A percentile compares a stretch with the other conserved stretches of the same genome.
Conservation (phyloP, 2,888 invertebrate species). For the Lepidocyrtoides sp. region DNA sequence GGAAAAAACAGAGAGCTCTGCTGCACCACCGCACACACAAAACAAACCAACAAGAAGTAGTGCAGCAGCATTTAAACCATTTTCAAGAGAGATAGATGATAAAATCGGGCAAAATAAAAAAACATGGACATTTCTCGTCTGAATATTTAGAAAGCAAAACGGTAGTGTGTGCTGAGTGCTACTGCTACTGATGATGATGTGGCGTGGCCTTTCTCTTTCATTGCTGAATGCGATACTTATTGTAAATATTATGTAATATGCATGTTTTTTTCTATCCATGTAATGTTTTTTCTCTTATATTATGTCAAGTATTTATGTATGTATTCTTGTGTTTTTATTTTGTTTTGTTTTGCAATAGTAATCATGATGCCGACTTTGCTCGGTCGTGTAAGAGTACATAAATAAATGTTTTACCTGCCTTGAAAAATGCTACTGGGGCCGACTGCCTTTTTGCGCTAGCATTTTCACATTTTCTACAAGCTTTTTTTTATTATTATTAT, state of each 20-base stretch:
- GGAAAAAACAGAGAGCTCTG: neutral
- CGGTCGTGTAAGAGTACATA: neutral
- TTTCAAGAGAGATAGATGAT: constrained; percentile 4
- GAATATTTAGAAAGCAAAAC: neutral
- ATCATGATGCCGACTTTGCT: neutral
- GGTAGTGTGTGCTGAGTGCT: neutral
- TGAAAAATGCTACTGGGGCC: neutral
- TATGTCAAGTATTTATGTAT: neutral
- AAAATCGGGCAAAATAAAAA: constrained; percentile 4
- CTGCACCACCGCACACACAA: neutral
- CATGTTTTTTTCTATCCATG: neutral
- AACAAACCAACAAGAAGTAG: neutral
- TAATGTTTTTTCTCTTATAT: neutral
- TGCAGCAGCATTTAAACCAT: constrained; percentile 28
- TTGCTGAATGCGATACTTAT: neutral
- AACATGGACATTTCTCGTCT: neutral
- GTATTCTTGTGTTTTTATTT: constrained; percentile 26
- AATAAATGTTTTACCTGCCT: neutral
- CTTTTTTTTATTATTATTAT: neutral
- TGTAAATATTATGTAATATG: constrained; percentile 4
- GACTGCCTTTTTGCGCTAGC: neutral
- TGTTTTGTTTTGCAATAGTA: neutral
- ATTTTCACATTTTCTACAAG: neutral
- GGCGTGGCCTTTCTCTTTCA: constrained; percentile 20
- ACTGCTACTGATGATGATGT: constrained; percentile 5